A percentile compares a stretch with the other conserved stretches of the same genome.
Evolutionary conservation across 2,113 vertebrate species (phyloP).

Genomic region (Octodon degus): DNA sequence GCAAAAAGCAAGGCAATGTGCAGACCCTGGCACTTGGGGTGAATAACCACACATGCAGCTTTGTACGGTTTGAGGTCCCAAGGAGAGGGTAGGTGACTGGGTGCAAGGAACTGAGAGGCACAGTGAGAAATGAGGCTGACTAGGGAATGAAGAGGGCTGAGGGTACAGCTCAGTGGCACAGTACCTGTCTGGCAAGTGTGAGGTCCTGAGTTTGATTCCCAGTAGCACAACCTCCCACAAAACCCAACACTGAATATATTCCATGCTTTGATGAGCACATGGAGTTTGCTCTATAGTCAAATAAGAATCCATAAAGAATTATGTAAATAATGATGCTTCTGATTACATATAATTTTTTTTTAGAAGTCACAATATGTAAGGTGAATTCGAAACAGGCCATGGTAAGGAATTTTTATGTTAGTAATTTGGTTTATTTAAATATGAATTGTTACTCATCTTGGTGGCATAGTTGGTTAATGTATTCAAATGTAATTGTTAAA

Average conservation of each 20-base stretch:
- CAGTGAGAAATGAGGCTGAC: conserved; percentile 3
- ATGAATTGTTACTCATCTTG: not conserved
- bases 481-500: conserved; percentile 14
- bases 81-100: conserved; percentile 54
- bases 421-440: conserved; percentile 11
- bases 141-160: not conserved
- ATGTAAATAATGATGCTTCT: not conserved
- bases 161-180: no score
- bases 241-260: not conserved
- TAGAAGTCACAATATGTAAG: not conserved
- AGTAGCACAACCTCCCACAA: no score
- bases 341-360: not conserved
- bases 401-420: not conserved
- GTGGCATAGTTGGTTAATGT: not conserved
- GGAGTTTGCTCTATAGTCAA: not conserved
- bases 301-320: not conserved
- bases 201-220: no score
- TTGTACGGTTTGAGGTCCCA: conserved; percentile 23
- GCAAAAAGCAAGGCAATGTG: not conserved
- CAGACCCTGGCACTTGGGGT: conserved; percentile 50
- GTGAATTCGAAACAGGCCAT: not conserved
- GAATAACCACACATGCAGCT: conserved; percentile 36
- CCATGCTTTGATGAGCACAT: not conserved
- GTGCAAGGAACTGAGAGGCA: conserved; percentile 38
- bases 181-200: no score